Evolutionary conservation across 1,140 invertebrate genomes (phyloP).

Genomic region (Arctopsyche grandis): DNA sequence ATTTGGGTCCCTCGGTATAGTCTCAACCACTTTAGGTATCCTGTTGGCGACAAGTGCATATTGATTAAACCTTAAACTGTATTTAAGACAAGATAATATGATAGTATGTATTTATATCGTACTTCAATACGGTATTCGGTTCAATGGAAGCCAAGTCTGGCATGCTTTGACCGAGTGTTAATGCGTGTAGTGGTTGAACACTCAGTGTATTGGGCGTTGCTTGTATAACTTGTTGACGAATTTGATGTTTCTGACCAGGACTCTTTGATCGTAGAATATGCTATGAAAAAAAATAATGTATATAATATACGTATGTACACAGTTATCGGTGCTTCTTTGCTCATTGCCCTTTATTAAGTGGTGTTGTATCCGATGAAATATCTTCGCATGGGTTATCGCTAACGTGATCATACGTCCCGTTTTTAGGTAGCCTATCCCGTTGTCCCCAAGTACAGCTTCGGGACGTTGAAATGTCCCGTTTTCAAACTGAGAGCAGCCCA

Average conservation of each 20-base stretch:
- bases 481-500: too few relatives aligned
- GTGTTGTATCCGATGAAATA: too few relatives aligned
- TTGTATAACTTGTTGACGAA: conserved; percentile 41
- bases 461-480: too few relatives aligned
- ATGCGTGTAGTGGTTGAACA: conserved; percentile 75
- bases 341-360: too few relatives aligned
- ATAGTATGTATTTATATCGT: background rate
- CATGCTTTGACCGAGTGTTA: conserved; percentile 75
- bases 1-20: conserved; percentile 31
- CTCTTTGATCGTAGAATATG: conserved; percentile 1
- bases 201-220: conserved; percentile 73
- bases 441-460: too few relatives aligned
- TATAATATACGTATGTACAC: too few relatives aligned
- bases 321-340: too few relatives aligned
- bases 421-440: too few relatives aligned
- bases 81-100: too few relatives aligned
- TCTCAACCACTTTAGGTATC: conserved; percentile 4
- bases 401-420: too few relatives aligned
- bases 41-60: background rate
- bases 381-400: too few relatives aligned
- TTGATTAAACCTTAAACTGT: too few relatives aligned
- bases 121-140: background rate
- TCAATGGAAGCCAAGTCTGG: conserved; percentile 71
- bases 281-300: background rate
- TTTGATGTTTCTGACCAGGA: background rate